These are phyloP conservation scores for Tryphoninae sp. DNA, from an alignment of 2,888 invertebrate genomes.

Conservation along the genomic window DNA sequence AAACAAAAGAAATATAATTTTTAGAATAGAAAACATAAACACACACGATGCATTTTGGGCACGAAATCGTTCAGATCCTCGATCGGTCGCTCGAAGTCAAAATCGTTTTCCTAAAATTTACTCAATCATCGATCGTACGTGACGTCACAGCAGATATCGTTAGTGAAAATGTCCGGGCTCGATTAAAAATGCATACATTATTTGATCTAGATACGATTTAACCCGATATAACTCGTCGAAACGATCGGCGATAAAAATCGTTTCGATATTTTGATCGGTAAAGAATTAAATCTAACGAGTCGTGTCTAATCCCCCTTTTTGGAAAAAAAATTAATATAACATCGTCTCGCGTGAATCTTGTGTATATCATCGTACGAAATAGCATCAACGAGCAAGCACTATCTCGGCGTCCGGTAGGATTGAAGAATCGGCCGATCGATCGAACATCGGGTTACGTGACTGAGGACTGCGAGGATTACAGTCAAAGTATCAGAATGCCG, in stretches of 20 bases:
- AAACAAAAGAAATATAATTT: constrained; percentile 30
- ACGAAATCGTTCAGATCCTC: constrained; percentile 35
- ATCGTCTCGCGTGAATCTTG: constrained; percentile 49
- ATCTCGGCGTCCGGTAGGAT: constrained; percentile 57
- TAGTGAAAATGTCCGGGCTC: constrained; percentile 19
- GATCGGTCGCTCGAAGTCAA: constrained; percentile 12
- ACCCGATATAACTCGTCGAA: not conserved
- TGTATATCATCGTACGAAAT: constrained; percentile 48
- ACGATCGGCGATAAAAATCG: constrained; percentile 1
- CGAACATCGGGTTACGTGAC: constrained; percentile 68
- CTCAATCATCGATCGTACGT: constrained; percentile 53
- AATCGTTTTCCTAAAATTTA: constrained; percentile 28
- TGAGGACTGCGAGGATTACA: constrained; percentile 62
- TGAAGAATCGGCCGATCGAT: constrained; percentile 38
- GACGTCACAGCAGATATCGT: constrained; percentile 60
- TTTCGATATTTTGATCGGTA: not conserved
- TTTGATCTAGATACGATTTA: not conserved
- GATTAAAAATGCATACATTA: not conserved
- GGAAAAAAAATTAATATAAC: constrained; percentile 10
- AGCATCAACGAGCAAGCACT: constrained; percentile 61
- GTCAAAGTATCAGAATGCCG: constrained; percentile 69
- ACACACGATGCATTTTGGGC: constrained; percentile 27
- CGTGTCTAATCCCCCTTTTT: not conserved
- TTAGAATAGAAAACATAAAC: constrained; percentile 39
- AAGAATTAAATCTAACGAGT: not conserved